Percentiles rank a stretch among this genome's conserved stretches.
These are phyloP conservation scores for Paragorgia papillata DNA, from an alignment of 92 coral and sea anemone genomes.

Conservation along the genomic window DNA sequence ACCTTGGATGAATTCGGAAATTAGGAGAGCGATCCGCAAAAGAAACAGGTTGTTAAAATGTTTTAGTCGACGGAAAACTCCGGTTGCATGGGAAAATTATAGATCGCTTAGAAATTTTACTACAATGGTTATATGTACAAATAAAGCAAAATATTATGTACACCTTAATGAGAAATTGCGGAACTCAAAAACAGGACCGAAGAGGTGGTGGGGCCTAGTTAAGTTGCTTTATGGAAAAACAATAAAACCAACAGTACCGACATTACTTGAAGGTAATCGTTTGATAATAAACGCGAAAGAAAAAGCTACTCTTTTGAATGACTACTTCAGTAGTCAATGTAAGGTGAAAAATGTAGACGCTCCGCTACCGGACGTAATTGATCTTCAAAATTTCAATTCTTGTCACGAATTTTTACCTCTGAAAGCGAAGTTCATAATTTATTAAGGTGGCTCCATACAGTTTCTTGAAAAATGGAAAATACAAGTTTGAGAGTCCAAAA, in stretches of 20 bases:
- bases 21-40: too few species aligned
- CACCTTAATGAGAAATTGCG: constrained; percentile 44
- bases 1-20: constrained; percentile 66
- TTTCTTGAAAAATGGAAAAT: too few species aligned
- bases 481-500: too few species aligned
- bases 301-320: constrained; percentile 58
- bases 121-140: constrained; percentile 44
- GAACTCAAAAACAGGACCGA: constrained; percentile 46
- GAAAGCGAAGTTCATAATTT: constrained; percentile 26
- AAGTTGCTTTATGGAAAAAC: constrained; percentile 46
- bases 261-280: constrained; percentile 42
- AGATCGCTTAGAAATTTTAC: constrained; percentile 52
- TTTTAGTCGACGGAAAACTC: constrained; percentile 45
- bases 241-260: constrained; percentile 51
- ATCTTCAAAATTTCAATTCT: too few species aligned
- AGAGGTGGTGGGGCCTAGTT: constrained; percentile 58
- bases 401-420: not conserved
- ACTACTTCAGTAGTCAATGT: constrained; percentile 46
- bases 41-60: constrained; percentile 47
- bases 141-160: constrained; percentile 41
- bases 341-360: too few species aligned
- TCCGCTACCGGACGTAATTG: too few species aligned
- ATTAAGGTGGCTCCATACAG: too few species aligned
- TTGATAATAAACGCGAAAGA: constrained; percentile 50
- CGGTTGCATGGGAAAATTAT: constrained; percentile 54